Evolutionary conservation across 2,113 vertebrate genomes (phyloP), one percentile per base, ranked within the genome.

Genomic region (Ophthalmolycus amberensis): DNA sequence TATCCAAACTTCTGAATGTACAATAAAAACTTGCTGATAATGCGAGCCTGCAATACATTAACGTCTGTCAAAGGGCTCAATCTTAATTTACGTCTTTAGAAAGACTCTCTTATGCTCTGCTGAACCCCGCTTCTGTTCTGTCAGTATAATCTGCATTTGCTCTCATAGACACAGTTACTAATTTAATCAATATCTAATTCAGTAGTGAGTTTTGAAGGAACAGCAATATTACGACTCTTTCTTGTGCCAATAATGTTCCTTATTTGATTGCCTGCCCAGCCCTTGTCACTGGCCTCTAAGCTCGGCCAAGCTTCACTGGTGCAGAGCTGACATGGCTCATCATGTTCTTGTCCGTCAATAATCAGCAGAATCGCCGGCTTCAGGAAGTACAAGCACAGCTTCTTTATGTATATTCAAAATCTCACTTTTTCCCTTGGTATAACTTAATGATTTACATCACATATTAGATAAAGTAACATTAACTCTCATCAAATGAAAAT

Each of bases 301-400:
- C 67, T 75, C 66, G 6, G 63, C n/a, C 46, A 11, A 44, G 77
- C 82, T 80, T 79, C 75, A 68, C n/a, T 84, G 85, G 42, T 65
- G 79, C 84, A 79, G 73, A 79, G 64, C 74, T 81, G 79, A 89
- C 82, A 59, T 1, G 48, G 37, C 74, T 90, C 89, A 86, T 88
- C 79, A 85, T 89, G 82, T 90, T 77, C 63, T 77, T 81, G 66
- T 80, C 81, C 2, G 9, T 90, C 79, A 78, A 77, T 29, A 59
- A 85, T 85, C 86, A 83, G 63, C 11, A 56, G 62, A 52, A 52
- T 80, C 52, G 60, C 59, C 46, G 65, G 34, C 29, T 79, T 77
- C 44, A 48, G 25, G 54, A 56, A 71, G 59, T 29, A 73, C 56
- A 56, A 69, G 5, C 14, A 14, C 14, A n/a, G 50, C n/a, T 18